Base-by-base conservation (phyloP, 2,113 vertebrate genomes). In the Anguilla japonica region DNA sequence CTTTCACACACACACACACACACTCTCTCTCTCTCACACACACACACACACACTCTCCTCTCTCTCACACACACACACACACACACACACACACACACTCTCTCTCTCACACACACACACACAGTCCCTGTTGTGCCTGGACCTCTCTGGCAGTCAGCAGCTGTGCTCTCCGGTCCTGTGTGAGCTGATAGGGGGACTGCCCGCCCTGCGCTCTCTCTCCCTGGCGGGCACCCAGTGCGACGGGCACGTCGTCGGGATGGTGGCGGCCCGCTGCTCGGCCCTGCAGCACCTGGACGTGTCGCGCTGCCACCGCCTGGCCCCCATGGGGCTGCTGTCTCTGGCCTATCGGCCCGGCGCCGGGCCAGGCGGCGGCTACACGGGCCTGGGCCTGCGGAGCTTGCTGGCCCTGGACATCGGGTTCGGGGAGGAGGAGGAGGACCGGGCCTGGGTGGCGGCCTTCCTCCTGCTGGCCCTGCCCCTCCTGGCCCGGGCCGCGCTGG, bases 231-330 rank as follows among this genome's bases (percentile, higher is more conserved):
- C 92, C 34, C 84, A 84, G 11, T 95, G 93, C 86, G 94, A 96
- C 88, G 63, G 84, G 78, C 53, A 43, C 26, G 94, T 94, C 1
- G 88, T 95, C 67, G 79, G 5, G 15, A 86, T 89, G 0, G 16
- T 95, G 3, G 87, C 82, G 81, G 79, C 6, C 22, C 34, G 16
- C 81, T 95, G 93, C 82, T 87, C 43, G 15, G 86, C 85, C 20
- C 90, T 96, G 82, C 92, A 89, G 83, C 93, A 94, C 85, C 89
- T 96, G 18, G 93, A 96, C 40, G 88, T 96, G 20, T 95, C 93
- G 6, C 87, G 89, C 1, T 96, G 95, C 84, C 92, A 91, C 67
- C 88, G 92, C 16, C 91, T 95, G 26, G 86, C 89, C 63, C 94
- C 94, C 0, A 86, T 89, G 63, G 88, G 90, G 34, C 90, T 96